These are phyloP conservation scores for Nephrotoma appendiculata DNA, from an alignment of 2,888 invertebrate genomes.

Conservation along the genomic window DNA sequence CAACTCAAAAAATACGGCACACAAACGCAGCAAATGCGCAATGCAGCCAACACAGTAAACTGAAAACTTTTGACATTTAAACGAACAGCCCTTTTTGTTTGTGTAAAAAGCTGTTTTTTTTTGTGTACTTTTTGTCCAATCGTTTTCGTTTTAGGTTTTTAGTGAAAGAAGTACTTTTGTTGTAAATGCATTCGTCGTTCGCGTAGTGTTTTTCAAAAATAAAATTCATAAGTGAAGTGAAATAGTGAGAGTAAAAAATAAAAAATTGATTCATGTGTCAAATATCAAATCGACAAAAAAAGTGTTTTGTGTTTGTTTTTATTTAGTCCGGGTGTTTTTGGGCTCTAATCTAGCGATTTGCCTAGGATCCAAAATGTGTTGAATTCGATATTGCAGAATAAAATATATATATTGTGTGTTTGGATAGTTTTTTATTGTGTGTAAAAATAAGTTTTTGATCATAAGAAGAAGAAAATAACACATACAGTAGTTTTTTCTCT, in stretches of 20 bases:
- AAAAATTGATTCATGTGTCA: not conserved
- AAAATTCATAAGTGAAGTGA: not conserved
- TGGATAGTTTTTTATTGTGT: not conserved
- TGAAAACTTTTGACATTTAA: not conserved
- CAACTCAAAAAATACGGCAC: not conserved
- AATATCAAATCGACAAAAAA: not conserved
- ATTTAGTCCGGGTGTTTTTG: not conserved
- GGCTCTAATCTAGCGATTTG: not conserved
- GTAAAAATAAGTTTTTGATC: not conserved
- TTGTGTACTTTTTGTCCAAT: not conserved
- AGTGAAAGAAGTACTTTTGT: not conserved
- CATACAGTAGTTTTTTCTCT: not conserved
- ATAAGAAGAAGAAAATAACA: not conserved
- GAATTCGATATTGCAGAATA: not conserved
- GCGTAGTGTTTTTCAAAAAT: not conserved
- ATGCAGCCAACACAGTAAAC: not conserved
- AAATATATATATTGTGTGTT: not conserved
- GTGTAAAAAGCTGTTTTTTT: not conserved
- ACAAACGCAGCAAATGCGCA: not conserved
- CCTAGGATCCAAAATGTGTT: not conserved
- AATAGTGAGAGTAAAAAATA: not conserved
- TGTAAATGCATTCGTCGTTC: not conserved
- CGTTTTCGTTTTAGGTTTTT: not conserved
- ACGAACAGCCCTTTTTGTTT: not conserved
- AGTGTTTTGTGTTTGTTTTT: not conserved